Evolutionary conservation across 2,113 vertebrate species (phyloP).

Genomic region (Megaptera novaeangliae): DNA sequence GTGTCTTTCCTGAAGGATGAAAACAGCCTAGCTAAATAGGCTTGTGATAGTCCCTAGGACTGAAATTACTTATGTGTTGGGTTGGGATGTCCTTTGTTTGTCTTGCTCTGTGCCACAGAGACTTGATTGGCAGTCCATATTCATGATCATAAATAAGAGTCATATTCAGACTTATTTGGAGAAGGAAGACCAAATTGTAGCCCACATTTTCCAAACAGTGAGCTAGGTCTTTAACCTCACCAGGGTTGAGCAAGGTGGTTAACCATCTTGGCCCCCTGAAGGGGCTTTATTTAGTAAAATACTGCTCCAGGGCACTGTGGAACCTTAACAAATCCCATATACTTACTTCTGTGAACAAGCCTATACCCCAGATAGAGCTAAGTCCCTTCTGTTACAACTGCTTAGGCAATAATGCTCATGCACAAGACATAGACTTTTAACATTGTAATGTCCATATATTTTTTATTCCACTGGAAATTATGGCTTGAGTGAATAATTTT

Average conservation of each 20-base stretch:
- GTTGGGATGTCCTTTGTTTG: background rate
- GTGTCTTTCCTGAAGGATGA: background rate
- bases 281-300: background rate
- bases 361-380: background rate
- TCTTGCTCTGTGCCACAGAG: background rate
- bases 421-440: background rate
- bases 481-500: slow-evolving; percentile 47
- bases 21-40: background rate
- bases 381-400: background rate
- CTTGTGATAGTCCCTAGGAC: background rate
- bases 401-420: background rate
- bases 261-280: background rate
- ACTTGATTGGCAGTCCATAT: background rate
- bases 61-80: background rate
- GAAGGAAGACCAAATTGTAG: background rate
- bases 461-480: slow-evolving; percentile 6
- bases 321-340: background rate
- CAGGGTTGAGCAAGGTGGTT: background rate
- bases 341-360: background rate
- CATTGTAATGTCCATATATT: background rate
- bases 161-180: background rate
- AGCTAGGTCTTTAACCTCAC: background rate
- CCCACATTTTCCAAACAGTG: background rate
- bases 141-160: background rate
- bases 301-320: background rate